Percentiles rank a stretch among this genome's conserved stretches.
These are phyloP conservation scores for Ovis canadensis DNA, from an alignment of 2,113 vertebrate genomes.

Conservation along the genomic window DNA sequence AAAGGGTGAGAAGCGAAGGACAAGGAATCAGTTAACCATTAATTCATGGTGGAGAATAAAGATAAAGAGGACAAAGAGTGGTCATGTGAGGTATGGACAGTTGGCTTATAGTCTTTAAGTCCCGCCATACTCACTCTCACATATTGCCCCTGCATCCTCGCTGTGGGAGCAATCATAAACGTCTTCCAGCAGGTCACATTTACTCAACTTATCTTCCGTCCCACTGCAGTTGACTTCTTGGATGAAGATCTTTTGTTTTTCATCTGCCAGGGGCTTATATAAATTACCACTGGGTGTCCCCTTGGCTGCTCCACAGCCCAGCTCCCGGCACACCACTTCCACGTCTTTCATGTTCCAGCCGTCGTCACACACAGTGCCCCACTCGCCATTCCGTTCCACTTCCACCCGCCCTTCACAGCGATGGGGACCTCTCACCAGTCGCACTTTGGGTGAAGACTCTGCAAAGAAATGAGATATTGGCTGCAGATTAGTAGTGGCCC, in stretches of 20 bases:
- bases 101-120: accelerated
- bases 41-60: background rate
- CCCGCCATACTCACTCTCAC: conserved; percentile 37
- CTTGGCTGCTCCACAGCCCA: conserved; percentile 27
- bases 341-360: background rate
- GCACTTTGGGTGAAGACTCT: background rate
- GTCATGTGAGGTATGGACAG: accelerated
- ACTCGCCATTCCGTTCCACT: background rate
- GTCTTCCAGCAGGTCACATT: background rate
- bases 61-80: background rate
- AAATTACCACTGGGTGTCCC: background rate
- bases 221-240: background rate
- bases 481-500: background rate
- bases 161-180: accelerated
- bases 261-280: background rate
- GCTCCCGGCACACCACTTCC: conserved; percentile 46
- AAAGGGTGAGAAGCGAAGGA: background rate
- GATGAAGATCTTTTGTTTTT: background rate
- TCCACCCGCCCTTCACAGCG: conserved; percentile 60
- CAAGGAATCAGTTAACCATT: background rate
- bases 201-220: background rate
- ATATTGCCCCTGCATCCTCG: background rate
- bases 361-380: conserved; percentile 52
- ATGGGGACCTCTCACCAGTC: conserved; percentile 35
- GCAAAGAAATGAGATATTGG: background rate